These are phyloP conservation scores for Rafetus swinhoei DNA, from an alignment of 2,113 vertebrate species.

Conservation along the genomic window DNA sequence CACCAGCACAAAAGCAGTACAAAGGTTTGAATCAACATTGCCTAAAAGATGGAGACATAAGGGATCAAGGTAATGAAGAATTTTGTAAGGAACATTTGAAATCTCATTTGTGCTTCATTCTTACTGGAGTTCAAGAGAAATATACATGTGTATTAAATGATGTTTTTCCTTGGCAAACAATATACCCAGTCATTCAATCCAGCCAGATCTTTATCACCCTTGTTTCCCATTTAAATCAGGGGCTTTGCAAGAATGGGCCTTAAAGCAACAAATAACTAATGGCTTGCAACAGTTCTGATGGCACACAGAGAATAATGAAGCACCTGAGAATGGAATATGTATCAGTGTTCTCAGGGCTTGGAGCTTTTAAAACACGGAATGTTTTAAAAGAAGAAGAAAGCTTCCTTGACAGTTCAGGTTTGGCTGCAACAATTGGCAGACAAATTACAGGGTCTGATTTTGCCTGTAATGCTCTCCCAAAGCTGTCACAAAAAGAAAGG, in stretches of 20 bases:
- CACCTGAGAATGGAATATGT: background rate
- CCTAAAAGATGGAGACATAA: background rate
- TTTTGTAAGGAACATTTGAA: constrained; percentile 14
- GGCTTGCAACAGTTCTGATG: background rate
- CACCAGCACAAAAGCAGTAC: constrained; percentile 20
- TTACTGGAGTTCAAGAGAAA: constrained; percentile 5
- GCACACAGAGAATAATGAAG: background rate
- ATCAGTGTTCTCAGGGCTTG: background rate
- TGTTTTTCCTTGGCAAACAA: background rate
- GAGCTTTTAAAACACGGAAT: background rate
- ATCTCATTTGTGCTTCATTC: background rate
- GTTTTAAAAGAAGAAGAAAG: rapidly evolving
- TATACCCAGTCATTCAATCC: background rate
- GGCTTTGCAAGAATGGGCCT: background rate
- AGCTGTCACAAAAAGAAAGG: background rate
- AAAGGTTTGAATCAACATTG: constrained; percentile 22
- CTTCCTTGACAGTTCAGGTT: background rate
- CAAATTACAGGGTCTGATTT: rapidly evolving
- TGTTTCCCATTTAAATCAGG: background rate
- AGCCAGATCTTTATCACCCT: rapidly evolving
- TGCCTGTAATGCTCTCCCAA: rapidly evolving
- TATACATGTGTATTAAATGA: background rate
- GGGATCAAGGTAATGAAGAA: constrained; percentile 28
- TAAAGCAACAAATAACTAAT: background rate
- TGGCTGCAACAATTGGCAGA: background rate